Conservation (phyloP, 2,113 vertebrate species). For the Megaceryle torquata region DNA sequence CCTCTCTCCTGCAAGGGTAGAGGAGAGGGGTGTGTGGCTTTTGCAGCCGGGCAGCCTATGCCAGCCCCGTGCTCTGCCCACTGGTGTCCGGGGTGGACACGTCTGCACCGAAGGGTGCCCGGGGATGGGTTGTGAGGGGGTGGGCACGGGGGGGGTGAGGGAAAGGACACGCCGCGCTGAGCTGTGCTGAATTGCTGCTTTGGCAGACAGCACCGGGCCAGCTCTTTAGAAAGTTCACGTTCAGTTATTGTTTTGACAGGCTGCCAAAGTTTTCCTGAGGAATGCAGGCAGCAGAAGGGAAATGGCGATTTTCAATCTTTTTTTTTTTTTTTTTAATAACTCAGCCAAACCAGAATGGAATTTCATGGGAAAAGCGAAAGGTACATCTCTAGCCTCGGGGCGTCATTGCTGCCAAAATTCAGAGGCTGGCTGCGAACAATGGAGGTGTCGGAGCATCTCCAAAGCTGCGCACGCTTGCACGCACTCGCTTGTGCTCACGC, state of each 20-base stretch:
- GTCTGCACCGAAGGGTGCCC: neutral
- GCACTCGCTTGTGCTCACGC: neutral
- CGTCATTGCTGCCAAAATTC: slow-evolving; percentile 24
- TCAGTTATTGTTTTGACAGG: slow-evolving; percentile 70
- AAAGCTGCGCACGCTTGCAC: neutral
- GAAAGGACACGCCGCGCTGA: neutral
- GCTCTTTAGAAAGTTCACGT: slow-evolving; percentile 64
- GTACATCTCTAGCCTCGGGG: slow-evolving; percentile 53
- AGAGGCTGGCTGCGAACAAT: slow-evolving; percentile 32
- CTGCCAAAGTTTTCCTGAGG: slow-evolving; percentile 66
- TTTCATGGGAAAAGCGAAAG: slow-evolving; percentile 67
- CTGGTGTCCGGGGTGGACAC: neutral
- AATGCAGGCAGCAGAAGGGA: slow-evolving; percentile 69
- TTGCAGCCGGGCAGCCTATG: neutral
- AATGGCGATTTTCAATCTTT: slow-evolving; percentile 63
- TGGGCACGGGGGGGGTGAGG: neutral
- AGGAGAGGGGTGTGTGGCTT: neutral
- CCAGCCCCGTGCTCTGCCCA: neutral
- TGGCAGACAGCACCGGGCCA: slow-evolving; percentile 46
- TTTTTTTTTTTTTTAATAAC: slow-evolving; percentile 34
- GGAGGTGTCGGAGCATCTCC: slow-evolving; percentile 46
- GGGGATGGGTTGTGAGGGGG: neutral
- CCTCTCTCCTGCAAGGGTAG: neutral
- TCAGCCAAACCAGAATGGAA: slow-evolving; percentile 63
- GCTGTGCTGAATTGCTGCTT: slow-evolving; percentile 51